Evolutionary conservation across 2,888 invertebrate species (phyloP), one percentile per base, ranked within the genome.

Genomic region (Acrobasis repandana): DNA sequence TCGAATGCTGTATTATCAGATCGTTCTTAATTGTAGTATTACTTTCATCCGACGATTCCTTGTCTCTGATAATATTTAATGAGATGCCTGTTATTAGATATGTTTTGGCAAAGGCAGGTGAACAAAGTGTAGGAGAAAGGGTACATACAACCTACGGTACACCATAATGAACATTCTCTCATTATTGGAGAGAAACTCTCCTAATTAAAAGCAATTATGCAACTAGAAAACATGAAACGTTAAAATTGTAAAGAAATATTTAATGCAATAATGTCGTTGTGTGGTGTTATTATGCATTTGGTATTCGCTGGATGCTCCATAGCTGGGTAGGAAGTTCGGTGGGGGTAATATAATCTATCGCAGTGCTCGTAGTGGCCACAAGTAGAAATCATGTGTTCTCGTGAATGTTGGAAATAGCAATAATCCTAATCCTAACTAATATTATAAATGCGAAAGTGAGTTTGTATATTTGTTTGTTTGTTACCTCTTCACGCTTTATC

Each of bases 21-120:
- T 74, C 64, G 61, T 60, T 63, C 64, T 67, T 71, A 65, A 76
- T 70, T 64, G 68, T 67, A 56, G 67, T 66, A 63, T 78, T 66
- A 79, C 82, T 79, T 79, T 79, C 79, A 71, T 80, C 66, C 61
- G 63, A 68, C 63, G 67, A 71, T 71, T 66, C 61, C 54, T 56
- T 65, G 64, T 71, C 69, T 68, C 65, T 74, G 80, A 83, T 82
- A 80, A 67, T 67, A 66, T 62, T 46, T 77, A 82, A 84, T 81
- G 75, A 83, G 75, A 64, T 71, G 67, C 77, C 77, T 78, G 77
- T 78, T 73, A 70, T 63, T 71, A 68, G 68, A 70, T 68, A 69
- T 68, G 69, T 76, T 78, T 76, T 74, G 70, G 71, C 72, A 72
- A 79, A 72, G 74, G 65, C 56, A 58, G 54, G 46, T 58, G 34